Evolutionary conservation across 2,888 invertebrate species (phyloP).

Genomic region (Cerastis leucographa): DNA sequence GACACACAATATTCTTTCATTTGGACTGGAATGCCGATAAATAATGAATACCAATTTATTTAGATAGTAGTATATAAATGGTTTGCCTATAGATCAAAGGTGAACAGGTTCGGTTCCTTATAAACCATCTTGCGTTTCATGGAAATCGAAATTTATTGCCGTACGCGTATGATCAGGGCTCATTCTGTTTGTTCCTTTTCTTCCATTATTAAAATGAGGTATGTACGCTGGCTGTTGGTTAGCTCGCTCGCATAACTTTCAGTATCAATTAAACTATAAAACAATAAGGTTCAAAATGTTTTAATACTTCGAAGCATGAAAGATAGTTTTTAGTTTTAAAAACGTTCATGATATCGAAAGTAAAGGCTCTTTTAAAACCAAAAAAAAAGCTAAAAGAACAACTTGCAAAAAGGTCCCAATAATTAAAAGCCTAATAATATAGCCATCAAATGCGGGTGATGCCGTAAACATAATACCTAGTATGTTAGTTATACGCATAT

Average conservation of each 20-base stretch:
- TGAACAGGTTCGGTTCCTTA: constrained; percentile 43
- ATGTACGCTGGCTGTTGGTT: background rate
- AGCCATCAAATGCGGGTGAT: constrained; percentile 29
- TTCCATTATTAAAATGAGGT: constrained; percentile 17
- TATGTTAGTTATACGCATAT: constrained; percentile 22
- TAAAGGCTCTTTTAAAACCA: background rate
- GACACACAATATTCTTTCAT: constrained; percentile 32
- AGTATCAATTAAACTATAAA: background rate
- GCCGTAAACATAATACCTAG: constrained; percentile 29
- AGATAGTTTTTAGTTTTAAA: background rate
- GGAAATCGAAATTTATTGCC: constrained; percentile 50
- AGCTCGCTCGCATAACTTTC: background rate
- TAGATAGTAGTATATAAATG: constrained; percentile 40
- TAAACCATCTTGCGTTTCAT: constrained; percentile 46
- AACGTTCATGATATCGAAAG: background rate
- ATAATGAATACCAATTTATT: constrained; percentile 52
- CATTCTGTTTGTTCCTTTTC: constrained; percentile 21
- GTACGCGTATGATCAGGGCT: constrained; percentile 34
- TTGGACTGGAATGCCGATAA: constrained; percentile 41
- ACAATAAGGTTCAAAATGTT: background rate
- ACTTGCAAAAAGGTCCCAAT: constrained; percentile 15
- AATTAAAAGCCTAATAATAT: constrained; percentile 24
- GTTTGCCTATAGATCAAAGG: constrained; percentile 54
- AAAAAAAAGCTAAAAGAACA: constrained; percentile 7
- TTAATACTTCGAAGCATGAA: background rate